Evolutionary conservation across 2,888 invertebrate species (phyloP).

Genomic region (Melanostoma mellinum): DNA sequence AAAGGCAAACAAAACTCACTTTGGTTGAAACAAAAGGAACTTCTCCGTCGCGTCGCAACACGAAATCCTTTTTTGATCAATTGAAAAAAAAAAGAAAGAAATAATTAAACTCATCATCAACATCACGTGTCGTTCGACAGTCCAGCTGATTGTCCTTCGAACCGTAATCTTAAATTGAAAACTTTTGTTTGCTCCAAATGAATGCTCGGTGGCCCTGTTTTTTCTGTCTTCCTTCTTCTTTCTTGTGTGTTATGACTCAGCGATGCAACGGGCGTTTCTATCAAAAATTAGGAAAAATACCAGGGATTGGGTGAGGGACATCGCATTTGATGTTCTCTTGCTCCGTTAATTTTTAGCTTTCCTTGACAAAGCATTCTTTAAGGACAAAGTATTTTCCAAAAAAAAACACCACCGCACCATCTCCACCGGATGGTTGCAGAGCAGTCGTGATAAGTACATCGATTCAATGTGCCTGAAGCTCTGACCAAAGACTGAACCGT

Average conservation of each 20-base stretch:
- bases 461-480: slow-evolving; percentile 25
- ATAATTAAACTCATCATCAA: slow-evolving; percentile 58
- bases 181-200: slow-evolving; percentile 67
- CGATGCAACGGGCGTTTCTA: slow-evolving; percentile 41
- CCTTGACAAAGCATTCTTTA: slow-evolving; percentile 65
- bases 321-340: slow-evolving; percentile 52
- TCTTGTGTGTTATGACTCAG: slow-evolving; percentile 44
- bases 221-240: neutral
- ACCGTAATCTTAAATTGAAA: slow-evolving; percentile 57
- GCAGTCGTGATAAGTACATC: slow-evolving; percentile 56
- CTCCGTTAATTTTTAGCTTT: slow-evolving; percentile 61
- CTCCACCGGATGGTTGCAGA: slow-evolving; percentile 3
- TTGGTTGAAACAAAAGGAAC: too few species aligned
- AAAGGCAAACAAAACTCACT: too few species aligned
- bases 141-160: slow-evolving; percentile 69
- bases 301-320: slow-evolving; percentile 21
- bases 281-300: slow-evolving; percentile 47
- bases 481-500: slow-evolving; percentile 65
- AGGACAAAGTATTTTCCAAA: slow-evolving; percentile 36
- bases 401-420: neutral
- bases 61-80: neutral
- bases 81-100: slow-evolving; percentile 11
- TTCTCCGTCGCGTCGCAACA: too few species aligned
- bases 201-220: slow-evolving; percentile 21
- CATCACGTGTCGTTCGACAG: slow-evolving; percentile 69